Evolutionary conservation across 2,888 invertebrate genomes (phyloP).

Genomic region (Trachelus iudaicus): DNA sequence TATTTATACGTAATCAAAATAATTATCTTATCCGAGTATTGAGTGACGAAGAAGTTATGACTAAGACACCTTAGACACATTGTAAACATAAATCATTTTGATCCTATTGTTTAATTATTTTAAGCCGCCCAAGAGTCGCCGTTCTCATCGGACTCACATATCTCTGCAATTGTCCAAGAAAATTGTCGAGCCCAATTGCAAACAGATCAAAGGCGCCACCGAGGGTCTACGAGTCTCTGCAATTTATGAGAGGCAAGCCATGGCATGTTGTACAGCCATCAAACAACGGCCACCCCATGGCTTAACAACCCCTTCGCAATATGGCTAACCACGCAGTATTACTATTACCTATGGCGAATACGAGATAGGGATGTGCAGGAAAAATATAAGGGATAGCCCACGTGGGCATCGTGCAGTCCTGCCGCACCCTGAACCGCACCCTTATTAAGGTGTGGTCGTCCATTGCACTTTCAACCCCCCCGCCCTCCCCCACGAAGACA

Average conservation of each 20-base stretch:
- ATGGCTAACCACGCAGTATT: neutral
- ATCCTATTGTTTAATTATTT: neutral
- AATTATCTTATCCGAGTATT: constrained; percentile 22
- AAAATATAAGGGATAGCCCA: constrained; percentile 33
- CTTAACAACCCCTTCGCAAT: neutral
- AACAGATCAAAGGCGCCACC: neutral
- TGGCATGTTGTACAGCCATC: neutral
- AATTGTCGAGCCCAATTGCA: neutral
- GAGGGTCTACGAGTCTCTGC: neutral
- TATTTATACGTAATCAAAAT: neutral
- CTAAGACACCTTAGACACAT: constrained; percentile 22
- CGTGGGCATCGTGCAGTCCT: constrained; percentile 26
- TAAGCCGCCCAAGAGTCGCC: neutral
- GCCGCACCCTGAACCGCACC: constrained; percentile 48
- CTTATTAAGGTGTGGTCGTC: constrained; percentile 37
- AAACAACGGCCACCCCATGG: neutral
- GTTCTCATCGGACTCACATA: neutral
- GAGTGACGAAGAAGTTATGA: constrained; percentile 46
- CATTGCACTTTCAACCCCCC: constrained; percentile 47
- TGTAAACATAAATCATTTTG: neutral
- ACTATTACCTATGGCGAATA: neutral
- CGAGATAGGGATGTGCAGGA: constrained; percentile 20
- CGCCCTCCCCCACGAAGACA: constrained; percentile 37
- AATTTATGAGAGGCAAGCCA: neutral
- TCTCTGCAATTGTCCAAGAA: neutral